These are phyloP conservation scores for Apeltes quadracus DNA, from an alignment of 2,113 vertebrate genomes.

Conservation along the genomic window DNA sequence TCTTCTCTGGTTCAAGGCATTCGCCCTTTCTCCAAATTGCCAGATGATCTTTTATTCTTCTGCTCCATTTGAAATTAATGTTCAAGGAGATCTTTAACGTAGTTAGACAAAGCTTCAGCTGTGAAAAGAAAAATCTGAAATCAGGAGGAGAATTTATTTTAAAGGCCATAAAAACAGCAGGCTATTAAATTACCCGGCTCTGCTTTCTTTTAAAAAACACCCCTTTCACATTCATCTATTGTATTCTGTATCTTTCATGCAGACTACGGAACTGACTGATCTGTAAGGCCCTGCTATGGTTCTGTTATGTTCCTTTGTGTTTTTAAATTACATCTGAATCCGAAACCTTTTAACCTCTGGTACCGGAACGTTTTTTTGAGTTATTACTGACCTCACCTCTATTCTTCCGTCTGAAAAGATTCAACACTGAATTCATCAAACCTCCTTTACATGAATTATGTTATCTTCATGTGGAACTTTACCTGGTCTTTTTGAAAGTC, in stretches of 20 bases:
- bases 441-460: conserved; percentile 16
- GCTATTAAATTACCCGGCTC: conserved; percentile 5
- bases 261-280: conserved; percentile 4
- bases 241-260: neutral
- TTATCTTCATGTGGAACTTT: conserved; percentile 21
- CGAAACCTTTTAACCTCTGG: conserved; percentile 23
- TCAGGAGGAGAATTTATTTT: neutral
- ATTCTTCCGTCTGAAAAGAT: conserved; percentile 22
- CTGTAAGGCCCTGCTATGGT: neutral
- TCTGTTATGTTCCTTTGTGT: neutral
- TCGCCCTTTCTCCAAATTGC: neutral
- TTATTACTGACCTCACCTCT: neutral
- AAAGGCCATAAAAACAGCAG: conserved; percentile 11
- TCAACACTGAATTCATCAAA: conserved; percentile 25
- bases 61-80: neutral
- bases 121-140: neutral
- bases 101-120: conserved; percentile 10
- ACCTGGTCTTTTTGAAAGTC: conserved; percentile 37
- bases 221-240: conserved; percentile 8
- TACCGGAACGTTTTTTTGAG: neutral
- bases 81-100: conserved; percentile 13
- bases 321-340: neutral
- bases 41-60: conserved; percentile 6
- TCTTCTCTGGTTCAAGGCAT: neutral
- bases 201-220: neutral